These are phyloP conservation scores for Choloepus didactylus DNA, from an alignment of 2,797 vertebrate genomes.

Conservation along the genomic window DNA sequence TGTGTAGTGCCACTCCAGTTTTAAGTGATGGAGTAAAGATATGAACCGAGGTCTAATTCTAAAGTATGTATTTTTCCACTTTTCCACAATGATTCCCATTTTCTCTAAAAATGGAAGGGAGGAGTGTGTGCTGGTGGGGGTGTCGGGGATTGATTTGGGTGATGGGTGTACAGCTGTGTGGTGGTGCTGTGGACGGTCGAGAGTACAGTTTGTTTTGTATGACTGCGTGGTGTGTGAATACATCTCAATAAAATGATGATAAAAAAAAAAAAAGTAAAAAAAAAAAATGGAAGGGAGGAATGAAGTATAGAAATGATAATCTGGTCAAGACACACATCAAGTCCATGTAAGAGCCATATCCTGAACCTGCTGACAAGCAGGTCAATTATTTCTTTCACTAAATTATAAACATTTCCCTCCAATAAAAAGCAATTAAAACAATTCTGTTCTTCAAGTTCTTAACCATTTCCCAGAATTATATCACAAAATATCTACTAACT, in stretches of 20 bases:
- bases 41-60: not conserved
- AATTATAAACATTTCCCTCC: slow-evolving; percentile 51
- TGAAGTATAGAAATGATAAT: slow-evolving; percentile 1
- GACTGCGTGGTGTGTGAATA: no score
- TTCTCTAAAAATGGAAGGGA: slow-evolving; percentile 18
- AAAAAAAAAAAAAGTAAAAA: no score
- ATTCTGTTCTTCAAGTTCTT: slow-evolving; percentile 9
- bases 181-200: no score
- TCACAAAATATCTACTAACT: slow-evolving; percentile 44
- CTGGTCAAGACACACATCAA: slow-evolving; percentile 4
- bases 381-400: slow-evolving; percentile 44
- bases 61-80: slow-evolving; percentile 7
- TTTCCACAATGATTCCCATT: not conserved
- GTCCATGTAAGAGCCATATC: not conserved
- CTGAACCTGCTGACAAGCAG: not conserved
- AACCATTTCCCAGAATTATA: slow-evolving; percentile 18
- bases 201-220: no score
- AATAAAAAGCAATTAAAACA: slow-evolving; percentile 22
- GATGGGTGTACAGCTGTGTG: no score
- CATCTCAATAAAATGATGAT: no score
- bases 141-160: no score
- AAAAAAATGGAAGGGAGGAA: slow-evolving; percentile 17
- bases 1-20: not conserved
- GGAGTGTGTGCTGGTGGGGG: no score
- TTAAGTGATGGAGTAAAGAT: slow-evolving; percentile 37